A percentile compares a stretch with the other conserved stretches of the same genome.
phyloP scores from a whole-genome alignment of 2,797 vertebrate species.

The Peromyscus eremicus region DNA sequence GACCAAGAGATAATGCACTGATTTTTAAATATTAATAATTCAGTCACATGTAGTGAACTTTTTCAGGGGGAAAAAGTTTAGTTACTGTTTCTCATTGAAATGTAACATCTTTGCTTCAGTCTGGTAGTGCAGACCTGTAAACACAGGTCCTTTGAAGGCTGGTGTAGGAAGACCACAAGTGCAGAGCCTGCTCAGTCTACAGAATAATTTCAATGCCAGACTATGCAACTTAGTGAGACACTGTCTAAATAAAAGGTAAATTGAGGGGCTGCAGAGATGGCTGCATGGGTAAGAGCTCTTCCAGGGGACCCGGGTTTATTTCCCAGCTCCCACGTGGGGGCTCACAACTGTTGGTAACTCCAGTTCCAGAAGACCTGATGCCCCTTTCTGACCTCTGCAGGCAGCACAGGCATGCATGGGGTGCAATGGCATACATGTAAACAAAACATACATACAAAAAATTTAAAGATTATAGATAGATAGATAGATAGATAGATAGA shows the following conservation, averaged over 20 bases:
- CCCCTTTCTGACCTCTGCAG: not conserved
- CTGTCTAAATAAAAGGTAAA: not conserved
- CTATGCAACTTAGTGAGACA: not conserved
- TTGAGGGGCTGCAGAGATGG: not conserved
- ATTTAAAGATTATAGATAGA: no score
- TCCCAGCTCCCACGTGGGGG: not conserved
- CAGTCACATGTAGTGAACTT: constrained; percentile 3
- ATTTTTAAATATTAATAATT: constrained; percentile 54
- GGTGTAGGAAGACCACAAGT: not conserved
- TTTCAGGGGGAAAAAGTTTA: constrained; percentile 36
- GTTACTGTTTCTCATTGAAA: constrained; percentile 60
- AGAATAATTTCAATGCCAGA: not conserved
- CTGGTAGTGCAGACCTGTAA: not conserved
- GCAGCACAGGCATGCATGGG: not conserved
- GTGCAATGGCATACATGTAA: not conserved
- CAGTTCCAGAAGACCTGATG: not conserved
- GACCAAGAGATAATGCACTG: constrained; percentile 42
- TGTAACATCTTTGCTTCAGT: not conserved
- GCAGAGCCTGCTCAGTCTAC: not conserved
- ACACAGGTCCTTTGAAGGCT: not conserved
- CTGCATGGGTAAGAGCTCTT: not conserved
- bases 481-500: no score
- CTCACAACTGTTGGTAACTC: not conserved
- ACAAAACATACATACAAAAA: not conserved
- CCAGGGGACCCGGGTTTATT: not conserved